Base-by-base conservation (phyloP, 1,140 invertebrate genomes). In the Drosophila jambulina region DNA sequence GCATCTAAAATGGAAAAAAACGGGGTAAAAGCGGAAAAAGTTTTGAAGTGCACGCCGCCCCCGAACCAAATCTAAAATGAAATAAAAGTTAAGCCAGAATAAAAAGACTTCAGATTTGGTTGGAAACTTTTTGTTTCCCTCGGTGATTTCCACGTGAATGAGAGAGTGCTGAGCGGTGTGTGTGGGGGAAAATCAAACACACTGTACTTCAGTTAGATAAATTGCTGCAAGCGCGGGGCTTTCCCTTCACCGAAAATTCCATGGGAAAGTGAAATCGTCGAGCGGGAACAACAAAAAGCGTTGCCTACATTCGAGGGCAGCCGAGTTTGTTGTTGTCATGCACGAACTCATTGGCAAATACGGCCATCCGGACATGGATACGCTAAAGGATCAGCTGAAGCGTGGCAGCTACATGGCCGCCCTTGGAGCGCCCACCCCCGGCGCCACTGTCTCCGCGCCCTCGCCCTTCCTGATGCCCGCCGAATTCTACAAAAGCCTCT, bases 401-500 rank as follows among this genome's bases (percentile, higher is more conserved):
- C 85, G 82, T 21, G 82, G 57, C 45, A 61, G 53, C 49, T 86
- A 82, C 42, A 83, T 79, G 67, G 68, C 53, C 19, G 75, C 67
- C 13, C 60, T 80, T 8, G 62, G 34, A 9, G 32, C 57, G 27
- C 58, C 76, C 58, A 75, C 80, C 23, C 80, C 80, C 13, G 61
- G 34, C 23, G 23, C 42, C 8, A 17, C 59, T 1, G 49, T 48
- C 12, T 13, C 51, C 10, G 49, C 61, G 10, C 53, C 76, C 36
- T 69, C 93, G 4, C 94, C 94, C 9, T 96, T 96, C 81, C 92
- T 96, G 17, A 93, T 96, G 68, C 96, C 96, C 9, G 95, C 96
- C 61, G 96, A 97, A 80, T 93, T 97, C 69, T 97, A 97, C 88
- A 96, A 96, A 91, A 97, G 95, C 83, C 94, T 97, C 49, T 93